Evolutionary conservation across 2,113 vertebrate species (phyloP), one percentile per base, ranked within the genome.

Genomic region (Falco punctatus): DNA sequence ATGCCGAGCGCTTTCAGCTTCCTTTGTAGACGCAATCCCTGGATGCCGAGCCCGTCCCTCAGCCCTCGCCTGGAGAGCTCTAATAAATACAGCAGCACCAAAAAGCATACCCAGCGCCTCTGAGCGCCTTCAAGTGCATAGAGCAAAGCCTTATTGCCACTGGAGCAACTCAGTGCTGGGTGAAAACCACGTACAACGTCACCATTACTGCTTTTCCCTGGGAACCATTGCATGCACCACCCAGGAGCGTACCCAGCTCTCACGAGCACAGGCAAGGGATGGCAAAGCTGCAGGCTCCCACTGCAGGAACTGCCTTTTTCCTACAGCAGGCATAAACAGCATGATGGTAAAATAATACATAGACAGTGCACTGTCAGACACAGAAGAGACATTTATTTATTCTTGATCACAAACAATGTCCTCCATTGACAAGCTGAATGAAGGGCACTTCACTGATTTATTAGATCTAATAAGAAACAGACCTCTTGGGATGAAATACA

Each of bases 381-480:
- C 1, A 73, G 88, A 74, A 86, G 72, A 94, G 95, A 94, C 96
- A 88, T 95, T 95, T 95, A 97, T 97, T 97, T 97, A 91, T 96
- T 96, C 96, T 67, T 88, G 92, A 96, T 96, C 90, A 78, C 95
- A 97, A 97, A 97, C 96, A 96, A 90, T 86, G 90, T 95, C 96
- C 94, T 91, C 89, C 87, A 95, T 94, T 93, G 96, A 97, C 94
- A 96, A 95, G 92, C 96, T 91, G 95, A 96, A 96, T 94, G 96
- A 97, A 97, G 96, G 97, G 95, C 96, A 97, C 95, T 97, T 93
- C 88, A 90, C 94, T 96, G 96, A 96, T 98, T 97, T 97, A 97
- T 97, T 97, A 97, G 94, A 90, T 95, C 95, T 96, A 97, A 96
- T 97, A 97, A 90, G 97, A 93, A 94, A 12, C 92, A 97, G 86